These are phyloP conservation scores for Rotaria magnacalcarata DNA, from an alignment of 2,888 invertebrate species.

Conservation along the genomic window DNA sequence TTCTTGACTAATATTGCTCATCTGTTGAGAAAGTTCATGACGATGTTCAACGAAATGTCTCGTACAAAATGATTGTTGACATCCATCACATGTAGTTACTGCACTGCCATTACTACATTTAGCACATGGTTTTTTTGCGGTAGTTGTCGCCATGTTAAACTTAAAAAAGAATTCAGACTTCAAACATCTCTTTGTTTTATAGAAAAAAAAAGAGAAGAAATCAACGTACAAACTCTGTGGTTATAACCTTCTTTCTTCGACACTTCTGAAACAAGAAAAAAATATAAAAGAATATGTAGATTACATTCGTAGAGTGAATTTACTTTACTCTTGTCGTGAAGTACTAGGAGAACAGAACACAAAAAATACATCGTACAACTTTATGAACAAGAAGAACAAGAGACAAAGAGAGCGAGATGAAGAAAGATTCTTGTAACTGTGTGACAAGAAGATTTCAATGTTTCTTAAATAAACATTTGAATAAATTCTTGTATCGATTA, in stretches of 20 bases:
- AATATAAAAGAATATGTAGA: not conserved
- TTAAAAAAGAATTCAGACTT: not conserved
- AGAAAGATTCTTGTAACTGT: not conserved
- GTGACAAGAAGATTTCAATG: not conserved
- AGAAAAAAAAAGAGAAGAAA: not conserved
- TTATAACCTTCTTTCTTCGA: not conserved
- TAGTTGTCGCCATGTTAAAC: not conserved
- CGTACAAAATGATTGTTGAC: constrained; percentile 14
- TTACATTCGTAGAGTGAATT: not conserved
- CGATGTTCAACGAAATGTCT: constrained; percentile 16
- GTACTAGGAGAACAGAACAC: not conserved
- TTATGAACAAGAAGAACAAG: not conserved
- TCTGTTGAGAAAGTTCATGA: not conserved
- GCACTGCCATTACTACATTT: not conserved
- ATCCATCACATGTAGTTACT: not conserved
- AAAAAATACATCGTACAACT: not conserved
- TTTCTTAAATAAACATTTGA: not conserved
- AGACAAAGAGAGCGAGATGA: not conserved
- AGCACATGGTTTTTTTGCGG: not conserved
- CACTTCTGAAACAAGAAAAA: not conserved
- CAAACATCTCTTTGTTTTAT: not conserved
- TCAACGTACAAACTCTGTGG: not conserved
- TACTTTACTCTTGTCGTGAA: not conserved
- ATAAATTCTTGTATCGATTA: not conserved
- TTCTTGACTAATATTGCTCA: not conserved